Evolutionary conservation across 2,797 vertebrate genomes (phyloP), one percentile per base, ranked within the genome.

Genomic region (Anguilla anguilla): DNA sequence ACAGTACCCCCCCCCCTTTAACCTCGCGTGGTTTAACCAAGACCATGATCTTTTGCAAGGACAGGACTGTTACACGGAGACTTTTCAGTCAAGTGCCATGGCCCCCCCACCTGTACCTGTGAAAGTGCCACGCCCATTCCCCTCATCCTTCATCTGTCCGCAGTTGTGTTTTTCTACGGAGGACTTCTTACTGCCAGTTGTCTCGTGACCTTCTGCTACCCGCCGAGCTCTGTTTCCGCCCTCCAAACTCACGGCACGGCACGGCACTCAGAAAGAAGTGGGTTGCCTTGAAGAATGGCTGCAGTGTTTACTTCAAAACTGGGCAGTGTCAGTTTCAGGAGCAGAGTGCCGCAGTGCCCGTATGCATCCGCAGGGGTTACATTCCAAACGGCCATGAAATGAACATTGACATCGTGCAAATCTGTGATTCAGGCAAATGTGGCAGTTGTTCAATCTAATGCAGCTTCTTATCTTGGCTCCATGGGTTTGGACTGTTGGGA

Each of bases 81-180:
- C 46, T 10, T 31, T 19, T 39, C 39, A 85, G 81, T 81, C 53
- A 86, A 88, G 57, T 86, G 94, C 95, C 94, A 94, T 94, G 39
- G 31, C 28, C 22, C 28, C 28, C 22, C 28, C 39, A 22, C 94
- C 91, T 67, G 88, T 91, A 91, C 85, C 88, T 86, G 35, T 49
- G 51, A 43, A 86, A 31, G 85, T 84, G 81, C 81, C 84, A 85
- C 51, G 6, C 31, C 74, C 28, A 17, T 86, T 74, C 74, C 51
- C 59, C n/a, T 22, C 53, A 9, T 15, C 15, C 39, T 25, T 19
- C 46, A 46, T n/a, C 25, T 82, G 79, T 49, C 19, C 77, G 5
- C 11, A 31, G 72, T 31, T 49, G 79, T 51, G 43, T 82, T 51
- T 51, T n/a, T 82, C 43, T 49, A 51, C 74, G 10, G 43, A 51